Base-by-base conservation (phyloP, 2,113 vertebrate genomes). In the Crotalus helleri region DNA sequence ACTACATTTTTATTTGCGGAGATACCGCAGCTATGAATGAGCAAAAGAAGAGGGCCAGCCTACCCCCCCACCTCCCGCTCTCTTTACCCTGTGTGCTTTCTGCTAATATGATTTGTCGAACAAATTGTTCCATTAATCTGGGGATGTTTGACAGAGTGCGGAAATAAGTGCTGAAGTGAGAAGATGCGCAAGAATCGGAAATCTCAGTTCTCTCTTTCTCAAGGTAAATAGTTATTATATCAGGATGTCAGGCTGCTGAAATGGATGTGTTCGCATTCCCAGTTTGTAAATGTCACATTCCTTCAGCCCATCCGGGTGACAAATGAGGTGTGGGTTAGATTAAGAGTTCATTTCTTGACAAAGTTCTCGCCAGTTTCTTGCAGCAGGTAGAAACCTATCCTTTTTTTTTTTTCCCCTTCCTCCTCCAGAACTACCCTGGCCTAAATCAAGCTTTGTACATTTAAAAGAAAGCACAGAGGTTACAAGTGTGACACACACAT, bases 211-310 rank as follows among this genome's bases (percentile, higher is more conserved):
- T 97, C 98, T 97, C 98, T 98, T 98, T 98, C 98, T 98, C 98
- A 99, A 99, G 98, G 98, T 99, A 99, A 99, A 98, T 98, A 99
- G 98, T 98, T 99, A 99, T 99, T 99, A 99, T 98, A 98, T 99
- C 98, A 98, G 98, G 98, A 98, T 98, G 98, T 98, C 98, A 97
- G 98, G 97, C 98, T 97, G 98, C 96, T 95, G 97, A 98, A 98
- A 98, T 98, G 98, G 98, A 98, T 98, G 98, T 98, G 98, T 98
- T 98, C 98, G 98, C 98, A 98, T 98, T 98, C 98, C 98, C 97
- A 97, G 98, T 98, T 98, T 98, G 98, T 99, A 99, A 99, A 99
- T 99, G 99, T 99, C 99, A 99, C 98, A 98, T 98, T 98, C 98
- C 98, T 98, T 98, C 98, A 98, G 98, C 98, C 98, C 98, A 99